A percentile compares a stretch with the other conserved stretches of the same genome.
These are phyloP conservation scores for Eulemur rufifrons DNA, from an alignment of 2,113 vertebrate species.

Conservation along the genomic window DNA sequence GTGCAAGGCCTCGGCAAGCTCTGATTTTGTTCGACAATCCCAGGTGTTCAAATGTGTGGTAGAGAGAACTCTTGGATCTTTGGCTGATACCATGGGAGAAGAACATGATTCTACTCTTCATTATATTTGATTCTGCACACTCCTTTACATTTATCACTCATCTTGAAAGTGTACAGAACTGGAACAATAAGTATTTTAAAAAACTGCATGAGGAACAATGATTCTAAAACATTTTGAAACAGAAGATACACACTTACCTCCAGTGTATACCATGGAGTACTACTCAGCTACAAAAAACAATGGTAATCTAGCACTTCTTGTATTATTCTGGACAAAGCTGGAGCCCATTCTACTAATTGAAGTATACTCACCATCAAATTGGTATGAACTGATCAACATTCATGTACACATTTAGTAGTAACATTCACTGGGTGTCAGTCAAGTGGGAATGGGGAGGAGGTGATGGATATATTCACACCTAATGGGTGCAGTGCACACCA, in stretches of 20 bases:
- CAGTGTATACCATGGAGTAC: no score
- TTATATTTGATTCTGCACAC: not conserved
- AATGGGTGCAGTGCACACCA: no score
- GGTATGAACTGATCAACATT: no score
- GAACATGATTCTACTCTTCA: not conserved
- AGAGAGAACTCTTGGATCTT: not conserved
- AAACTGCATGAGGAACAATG: not conserved
- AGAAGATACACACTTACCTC: not conserved
- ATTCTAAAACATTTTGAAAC: not conserved
- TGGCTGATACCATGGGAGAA: not conserved
- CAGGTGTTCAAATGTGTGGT: not conserved
- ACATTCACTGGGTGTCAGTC: no score
- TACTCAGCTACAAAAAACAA: no score
- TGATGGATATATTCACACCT: no score
- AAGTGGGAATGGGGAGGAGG: no score
- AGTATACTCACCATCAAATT: no score
- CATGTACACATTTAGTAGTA: no score
- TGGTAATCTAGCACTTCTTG: no score
- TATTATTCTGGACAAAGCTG: no score
- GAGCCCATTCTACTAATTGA: no score
- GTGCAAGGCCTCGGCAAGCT: not conserved
- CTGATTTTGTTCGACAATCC: not conserved
- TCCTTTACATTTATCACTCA: not conserved
- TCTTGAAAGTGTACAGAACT: not conserved
- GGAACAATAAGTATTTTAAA: constrained; percentile 1